Conservation (phyloP, 2,113 vertebrate species). For the Sminthopsis crassicaudata region DNA sequence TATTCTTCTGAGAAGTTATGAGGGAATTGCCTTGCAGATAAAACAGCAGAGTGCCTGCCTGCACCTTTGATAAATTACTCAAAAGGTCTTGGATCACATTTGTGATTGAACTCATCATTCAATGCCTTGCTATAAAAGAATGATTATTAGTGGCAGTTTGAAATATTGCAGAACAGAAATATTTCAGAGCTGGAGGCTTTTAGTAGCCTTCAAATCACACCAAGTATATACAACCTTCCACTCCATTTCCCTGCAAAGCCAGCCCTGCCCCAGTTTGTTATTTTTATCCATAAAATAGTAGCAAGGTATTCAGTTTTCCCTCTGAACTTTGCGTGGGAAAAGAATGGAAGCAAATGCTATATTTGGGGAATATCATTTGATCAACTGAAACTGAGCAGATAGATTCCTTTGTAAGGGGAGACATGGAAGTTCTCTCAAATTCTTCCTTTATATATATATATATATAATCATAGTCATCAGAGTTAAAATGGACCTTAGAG, state of each 20-base stretch:
- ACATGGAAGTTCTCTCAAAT: neutral
- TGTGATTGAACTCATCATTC: neutral
- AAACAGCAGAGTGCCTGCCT: conserved; percentile 13
- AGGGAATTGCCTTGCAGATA: conserved; percentile 40
- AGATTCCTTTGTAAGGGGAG: no score
- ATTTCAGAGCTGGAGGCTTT: neutral
- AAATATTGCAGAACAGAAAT: neutral
- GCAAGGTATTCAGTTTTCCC: neutral
- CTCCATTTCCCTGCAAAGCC: neutral
- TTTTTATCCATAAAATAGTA: neutral
- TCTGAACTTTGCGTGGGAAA: neutral
- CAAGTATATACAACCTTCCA: neutral
- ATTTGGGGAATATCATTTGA: neutral
- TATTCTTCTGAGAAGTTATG: conserved; percentile 17
- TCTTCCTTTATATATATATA: neutral
- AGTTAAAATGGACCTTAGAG: neutral
- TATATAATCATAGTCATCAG: neutral
- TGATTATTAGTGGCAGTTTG: neutral
- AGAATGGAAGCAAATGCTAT: neutral
- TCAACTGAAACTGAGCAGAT: no score
- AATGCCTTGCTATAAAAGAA: neutral
- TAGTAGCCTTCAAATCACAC: no score
- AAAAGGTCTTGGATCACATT: neutral
- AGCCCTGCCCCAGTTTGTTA: neutral
- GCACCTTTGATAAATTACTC: conserved; percentile 24